These are phyloP conservation scores for Lytechinus pictus DNA, from an alignment of 35 echinoderm and acorn worm genomes.

Conservation along the genomic window DNA sequence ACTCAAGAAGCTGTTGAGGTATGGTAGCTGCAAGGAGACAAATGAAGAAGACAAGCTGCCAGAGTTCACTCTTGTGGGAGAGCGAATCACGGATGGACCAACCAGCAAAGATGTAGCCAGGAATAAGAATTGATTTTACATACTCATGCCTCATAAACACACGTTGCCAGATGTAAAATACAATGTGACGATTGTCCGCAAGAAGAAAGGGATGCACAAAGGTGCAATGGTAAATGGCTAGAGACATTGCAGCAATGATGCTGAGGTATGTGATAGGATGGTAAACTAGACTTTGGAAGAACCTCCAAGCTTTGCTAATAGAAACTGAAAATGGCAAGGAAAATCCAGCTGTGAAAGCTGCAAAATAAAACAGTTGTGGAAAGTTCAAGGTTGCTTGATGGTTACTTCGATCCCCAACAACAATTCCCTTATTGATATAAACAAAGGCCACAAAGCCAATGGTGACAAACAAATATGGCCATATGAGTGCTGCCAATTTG, in stretches of 20 bases:
- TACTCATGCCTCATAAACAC: slow-evolving; percentile 72
- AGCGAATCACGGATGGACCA: slow-evolving; percentile 87
- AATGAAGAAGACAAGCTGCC: slow-evolving; percentile 72
- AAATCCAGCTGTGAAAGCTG: slow-evolving; percentile 70
- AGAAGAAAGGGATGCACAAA: slow-evolving; percentile 89
- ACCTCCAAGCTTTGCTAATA: slow-evolving; percentile 45
- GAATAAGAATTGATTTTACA: slow-evolving; percentile 69
- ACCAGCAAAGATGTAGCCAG: slow-evolving; percentile 76
- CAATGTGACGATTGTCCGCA: slow-evolving; percentile 92
- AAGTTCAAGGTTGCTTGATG: slow-evolving; percentile 81
- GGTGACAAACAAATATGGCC: slow-evolving; percentile 75
- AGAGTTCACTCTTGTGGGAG: slow-evolving; percentile 67
- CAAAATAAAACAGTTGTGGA: slow-evolving; percentile 96
- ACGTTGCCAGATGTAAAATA: slow-evolving; percentile 90
- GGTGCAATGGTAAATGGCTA: slow-evolving; percentile 69
- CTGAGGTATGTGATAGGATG: slow-evolving; percentile 57
- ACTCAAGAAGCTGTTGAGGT: slow-evolving; percentile 91
- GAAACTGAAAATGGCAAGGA: slow-evolving; percentile 68
- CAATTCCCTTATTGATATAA: slow-evolving; percentile 85
- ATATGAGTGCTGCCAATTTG: slow-evolving; percentile 55
- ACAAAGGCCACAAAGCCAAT: slow-evolving; percentile 78
- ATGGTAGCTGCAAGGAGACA: slow-evolving; percentile 76
- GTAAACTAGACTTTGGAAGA: slow-evolving; percentile 60
- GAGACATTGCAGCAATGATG: slow-evolving; percentile 48
- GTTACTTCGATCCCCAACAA: slow-evolving; percentile 80